Base-by-base conservation (phyloP, 2,797 vertebrate genomes). In the Cirrhinus mrigala region DNA sequence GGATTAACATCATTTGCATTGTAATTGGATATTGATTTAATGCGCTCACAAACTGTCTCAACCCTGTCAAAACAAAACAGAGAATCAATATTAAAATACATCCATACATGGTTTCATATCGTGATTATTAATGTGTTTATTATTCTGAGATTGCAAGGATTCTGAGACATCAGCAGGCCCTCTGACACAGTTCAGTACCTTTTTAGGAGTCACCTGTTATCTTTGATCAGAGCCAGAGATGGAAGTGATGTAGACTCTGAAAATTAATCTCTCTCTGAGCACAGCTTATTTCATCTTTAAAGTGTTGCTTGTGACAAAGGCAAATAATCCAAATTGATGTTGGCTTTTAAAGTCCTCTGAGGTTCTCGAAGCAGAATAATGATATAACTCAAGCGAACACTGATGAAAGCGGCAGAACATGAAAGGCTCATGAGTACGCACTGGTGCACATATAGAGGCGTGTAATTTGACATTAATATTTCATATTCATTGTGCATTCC, bases 331-430 rank as follows among this genome's bases (percentile, higher is more conserved):
- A 91, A 92, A 94, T 90, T 93, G 89, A 93, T 90, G 91, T 84
- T 91, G 93, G 93, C 90, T 87, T 68, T 82, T 87, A 76, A 58
- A 69, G 86, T 91, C 92, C 90, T 93, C 88, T 10, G 91, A 92
- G 92, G 58, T 89, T 86, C 81, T 79, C 75, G 85, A 85, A 68
- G 89, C 81, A 92, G 91, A 94, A 93, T 94, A 91, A 91, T 91
- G 92, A 93, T 93, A 87, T 88, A 89, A 90, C 87, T 74, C 89
- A 89, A 88, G 84, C 89, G 91, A 93, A 90, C 85, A 91, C 91
- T 91, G 92, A 93, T 95, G 92, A 93, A 94, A 92, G 92, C 90
- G 82, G 84, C 86, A 81, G 81, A 87, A 92, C 90, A 92, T 91
- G 86, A 94, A 92, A 93, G 91, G 85, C 69, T 79, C 85, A 89